Conservation (phyloP, 1,140 invertebrate species). For the Mycetomoellerius zeteki region DNA sequence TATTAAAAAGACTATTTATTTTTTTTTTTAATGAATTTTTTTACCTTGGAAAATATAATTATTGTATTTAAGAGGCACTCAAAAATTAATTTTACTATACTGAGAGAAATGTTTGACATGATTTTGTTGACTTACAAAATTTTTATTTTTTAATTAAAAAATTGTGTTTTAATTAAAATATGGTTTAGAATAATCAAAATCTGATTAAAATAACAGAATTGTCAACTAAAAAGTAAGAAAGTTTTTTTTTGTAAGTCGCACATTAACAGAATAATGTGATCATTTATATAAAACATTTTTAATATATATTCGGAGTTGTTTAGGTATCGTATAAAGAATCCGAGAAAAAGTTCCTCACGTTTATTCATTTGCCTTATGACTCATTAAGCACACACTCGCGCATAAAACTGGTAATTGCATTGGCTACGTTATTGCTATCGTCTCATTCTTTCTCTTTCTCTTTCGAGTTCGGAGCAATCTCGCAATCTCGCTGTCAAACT, state of each 20-base stretch:
- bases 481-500: constrained; percentile 49
- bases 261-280: no score
- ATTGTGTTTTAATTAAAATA: no score
- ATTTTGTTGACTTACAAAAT: no score
- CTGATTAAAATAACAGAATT: no score
- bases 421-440: constrained; percentile 3
- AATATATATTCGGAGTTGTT: not conserved
- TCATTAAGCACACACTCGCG: constrained; percentile 30
- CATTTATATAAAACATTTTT: no score
- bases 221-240: no score
- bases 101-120: no score
- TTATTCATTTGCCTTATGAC: not conserved
- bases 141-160: no score
- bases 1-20: not conserved
- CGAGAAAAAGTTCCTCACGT: not conserved
- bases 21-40: not conserved
- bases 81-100: not conserved
- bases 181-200: no score
- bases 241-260: no score
- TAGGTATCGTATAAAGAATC: not conserved
- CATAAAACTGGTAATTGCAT: constrained; percentile 34
- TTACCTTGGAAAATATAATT: not conserved
- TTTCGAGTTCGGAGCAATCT: constrained; percentile 27
- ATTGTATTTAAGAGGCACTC: not conserved
- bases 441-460: constrained; percentile 27